These are phyloP conservation scores for Ceryle rudis DNA, from an alignment of 2,797 vertebrate genomes.

Conservation along the genomic window DNA sequence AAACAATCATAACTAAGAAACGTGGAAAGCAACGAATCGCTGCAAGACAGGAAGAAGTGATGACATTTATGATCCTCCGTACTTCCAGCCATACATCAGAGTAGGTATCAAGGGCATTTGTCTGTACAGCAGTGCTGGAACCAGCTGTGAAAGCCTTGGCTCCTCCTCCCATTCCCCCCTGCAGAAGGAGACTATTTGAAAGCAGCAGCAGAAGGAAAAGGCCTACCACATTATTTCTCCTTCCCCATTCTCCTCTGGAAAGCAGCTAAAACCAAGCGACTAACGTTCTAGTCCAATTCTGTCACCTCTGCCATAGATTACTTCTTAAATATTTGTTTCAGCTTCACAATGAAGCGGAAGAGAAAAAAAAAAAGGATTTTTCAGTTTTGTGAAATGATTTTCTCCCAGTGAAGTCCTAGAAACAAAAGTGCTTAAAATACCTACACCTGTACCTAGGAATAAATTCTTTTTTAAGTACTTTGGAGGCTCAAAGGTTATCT, in stretches of 20 bases:
- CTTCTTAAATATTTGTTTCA: not conserved
- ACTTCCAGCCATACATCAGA: not conserved
- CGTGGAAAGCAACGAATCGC: not conserved
- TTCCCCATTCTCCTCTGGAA: not conserved
- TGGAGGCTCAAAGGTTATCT: not conserved
- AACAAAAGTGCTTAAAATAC: not conserved
- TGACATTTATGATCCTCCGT: not conserved
- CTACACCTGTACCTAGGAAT: not conserved
- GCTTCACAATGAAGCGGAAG: not conserved
- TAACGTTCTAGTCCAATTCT: not conserved
- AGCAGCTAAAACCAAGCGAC: not conserved
- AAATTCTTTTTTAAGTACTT: not conserved
- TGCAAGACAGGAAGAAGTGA: not conserved
- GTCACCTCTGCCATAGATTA: not conserved
- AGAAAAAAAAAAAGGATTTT: not conserved
- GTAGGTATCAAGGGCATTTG: not conserved
- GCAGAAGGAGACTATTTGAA: not conserved
- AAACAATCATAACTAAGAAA: not conserved
- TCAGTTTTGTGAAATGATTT: not conserved
- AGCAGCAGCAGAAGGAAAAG: not conserved
- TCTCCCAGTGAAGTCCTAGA: not conserved
- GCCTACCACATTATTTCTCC: not conserved
- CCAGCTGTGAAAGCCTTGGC: accelerated
- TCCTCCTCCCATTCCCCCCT: not conserved
- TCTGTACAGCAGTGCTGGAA: not conserved